Evolutionary conservation across 2,797 vertebrate genomes (phyloP), one percentile per base, ranked within the genome.

Genomic region (Kryptolebias ocellatus): DNA sequence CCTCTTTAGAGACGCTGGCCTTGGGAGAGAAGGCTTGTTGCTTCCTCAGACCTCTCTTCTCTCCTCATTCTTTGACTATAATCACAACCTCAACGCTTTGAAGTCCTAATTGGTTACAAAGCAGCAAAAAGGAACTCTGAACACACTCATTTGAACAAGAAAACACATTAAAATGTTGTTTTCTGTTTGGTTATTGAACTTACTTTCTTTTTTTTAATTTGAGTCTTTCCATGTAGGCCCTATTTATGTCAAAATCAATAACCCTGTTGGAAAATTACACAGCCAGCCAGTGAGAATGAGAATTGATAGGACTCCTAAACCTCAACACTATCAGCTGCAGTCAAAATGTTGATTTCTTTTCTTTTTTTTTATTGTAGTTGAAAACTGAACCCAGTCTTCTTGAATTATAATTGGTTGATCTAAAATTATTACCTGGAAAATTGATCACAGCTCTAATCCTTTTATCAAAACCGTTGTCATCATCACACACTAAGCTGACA

Each of bases 1-100:
- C 69, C 39, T 79, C 71, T 84, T 81, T 85, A 69, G 70, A 66
- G 72, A 64, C 75, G 73, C 4, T 1, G 50, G 71, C 76, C 53
- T 81, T 18, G 54, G 56, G 60, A 79, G 20, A 14, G 31, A 69
- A 31, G 4, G 1, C 17, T 60, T 70, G 9, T 39, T 61, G 45
- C 24, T 62, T 49, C 60, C 39, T 60, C 49, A 11, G 27, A 52
- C 20, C n/a, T 24, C 7, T 29, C 15, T 18, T 3, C 37, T 53
- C 63, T 56, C 34, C 10, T 37, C 31, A 31, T 27, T 9, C 60
- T 76, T 74, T 72, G 49, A 67, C 68, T 65, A 7, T 54, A 53
- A 72, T 59, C 52, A 50, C 49, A 46, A 72, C 42, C 29, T 67
- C 60, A 34, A 47, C 67, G 63, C 72, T 42, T 69, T 57, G 31